Conservation (phyloP, 2,113 vertebrate genomes). For the Progne subis region DNA sequence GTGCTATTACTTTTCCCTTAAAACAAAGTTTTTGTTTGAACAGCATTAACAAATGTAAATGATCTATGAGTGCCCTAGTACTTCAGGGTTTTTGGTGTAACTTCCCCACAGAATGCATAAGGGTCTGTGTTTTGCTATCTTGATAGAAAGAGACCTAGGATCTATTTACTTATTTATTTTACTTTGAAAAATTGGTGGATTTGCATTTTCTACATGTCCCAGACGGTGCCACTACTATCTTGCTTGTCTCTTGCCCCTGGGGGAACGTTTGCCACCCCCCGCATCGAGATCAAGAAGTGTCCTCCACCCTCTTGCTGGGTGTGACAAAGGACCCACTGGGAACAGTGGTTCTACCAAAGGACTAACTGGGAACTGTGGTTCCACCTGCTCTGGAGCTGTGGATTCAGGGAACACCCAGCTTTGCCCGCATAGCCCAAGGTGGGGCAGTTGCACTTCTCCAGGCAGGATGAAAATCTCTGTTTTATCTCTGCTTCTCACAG, state of each 20-base stretch:
- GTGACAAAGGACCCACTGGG: background rate
- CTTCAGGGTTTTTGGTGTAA: background rate
- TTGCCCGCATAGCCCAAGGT: background rate
- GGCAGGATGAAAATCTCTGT: background rate
- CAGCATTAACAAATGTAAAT: background rate
- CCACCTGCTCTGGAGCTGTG: background rate
- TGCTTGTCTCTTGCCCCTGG: background rate
- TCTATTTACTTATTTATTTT: background rate
- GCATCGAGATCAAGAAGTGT: no score
- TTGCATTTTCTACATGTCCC: background rate
- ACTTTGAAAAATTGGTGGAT: background rate
- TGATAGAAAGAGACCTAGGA: background rate
- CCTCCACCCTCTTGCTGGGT: background rate
- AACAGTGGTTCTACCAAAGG: background rate
- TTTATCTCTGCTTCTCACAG: background rate
- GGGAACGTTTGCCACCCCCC: fast-evolving
- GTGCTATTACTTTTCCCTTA: background rate
- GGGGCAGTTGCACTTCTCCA: background rate
- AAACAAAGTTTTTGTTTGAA: background rate
- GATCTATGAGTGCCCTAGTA: background rate
- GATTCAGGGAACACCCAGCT: background rate
- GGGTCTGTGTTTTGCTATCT: background rate
- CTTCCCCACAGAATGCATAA: background rate
- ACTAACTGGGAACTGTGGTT: background rate
- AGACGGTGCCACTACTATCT: fast-evolving